Percentiles rank a stretch among this genome's conserved stretches.
These are phyloP conservation scores for Microtus oregoni DNA, from an alignment of 2,113 vertebrate species.

Conservation along the genomic window DNA sequence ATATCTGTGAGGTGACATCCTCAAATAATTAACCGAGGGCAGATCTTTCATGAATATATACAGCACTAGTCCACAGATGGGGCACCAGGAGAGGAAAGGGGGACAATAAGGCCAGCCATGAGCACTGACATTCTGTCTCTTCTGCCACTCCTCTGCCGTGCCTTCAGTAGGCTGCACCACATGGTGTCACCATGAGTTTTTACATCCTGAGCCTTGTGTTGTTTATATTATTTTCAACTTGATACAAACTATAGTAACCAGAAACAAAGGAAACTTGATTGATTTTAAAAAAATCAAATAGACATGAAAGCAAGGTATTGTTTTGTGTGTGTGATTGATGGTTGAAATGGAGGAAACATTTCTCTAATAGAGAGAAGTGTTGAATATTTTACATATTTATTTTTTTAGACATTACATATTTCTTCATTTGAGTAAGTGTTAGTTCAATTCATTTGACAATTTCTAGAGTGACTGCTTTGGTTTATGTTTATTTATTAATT, in stretches of 20 bases:
- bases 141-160: background rate
- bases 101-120: background rate
- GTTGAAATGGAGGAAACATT: background rate
- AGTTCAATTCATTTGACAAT: background rate
- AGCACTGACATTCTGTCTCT: background rate
- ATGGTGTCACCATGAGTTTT: background rate
- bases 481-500: background rate
- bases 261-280: background rate
- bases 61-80: background rate
- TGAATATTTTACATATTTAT: background rate
- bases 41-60: background rate
- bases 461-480: background rate
- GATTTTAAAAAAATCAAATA: background rate
- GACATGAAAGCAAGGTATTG: background rate
- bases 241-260: background rate
- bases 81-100: no score
- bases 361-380: background rate
- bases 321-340: background rate
- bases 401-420: background rate
- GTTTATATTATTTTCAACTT: background rate
- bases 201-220: no score
- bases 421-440: background rate
- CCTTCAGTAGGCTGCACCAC: rapidly evolving
- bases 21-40: background rate
- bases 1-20: background rate